Evolutionary conservation across 2,888 invertebrate species (phyloP).

Genomic region (Agrenia bidenticulata): DNA sequence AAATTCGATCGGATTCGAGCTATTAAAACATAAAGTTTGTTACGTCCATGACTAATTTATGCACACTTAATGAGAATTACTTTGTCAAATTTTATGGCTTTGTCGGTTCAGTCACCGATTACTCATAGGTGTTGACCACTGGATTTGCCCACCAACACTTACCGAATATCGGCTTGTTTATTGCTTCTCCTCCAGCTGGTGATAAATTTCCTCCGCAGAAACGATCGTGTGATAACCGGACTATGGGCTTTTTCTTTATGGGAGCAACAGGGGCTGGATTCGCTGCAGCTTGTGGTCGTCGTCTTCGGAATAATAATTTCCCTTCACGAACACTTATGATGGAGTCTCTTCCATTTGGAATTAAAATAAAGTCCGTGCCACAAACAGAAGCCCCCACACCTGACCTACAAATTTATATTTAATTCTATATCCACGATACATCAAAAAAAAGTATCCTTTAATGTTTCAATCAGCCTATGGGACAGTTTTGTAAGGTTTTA

Average conservation of each 20-base stretch:
- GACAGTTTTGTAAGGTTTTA: too few relatives aligned
- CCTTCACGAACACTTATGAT: slow-evolving; percentile 26
- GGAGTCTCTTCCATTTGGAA: slow-evolving; percentile 42
- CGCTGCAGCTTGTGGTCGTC: slow-evolving; percentile 25
- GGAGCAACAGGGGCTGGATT: slow-evolving; percentile 18
- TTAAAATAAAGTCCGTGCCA: slow-evolving; percentile 45
- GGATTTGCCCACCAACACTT: slow-evolving; percentile 8
- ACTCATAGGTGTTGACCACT: too few relatives aligned
- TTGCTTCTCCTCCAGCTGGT: slow-evolving; percentile 40
- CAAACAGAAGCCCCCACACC: slow-evolving; percentile 44
- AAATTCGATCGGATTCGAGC: slow-evolving; percentile 48
- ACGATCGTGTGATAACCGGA: slow-evolving; percentile 38
- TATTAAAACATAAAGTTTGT: too few relatives aligned
- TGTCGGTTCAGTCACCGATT: too few relatives aligned
- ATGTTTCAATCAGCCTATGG: too few relatives aligned
- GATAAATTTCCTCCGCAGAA: slow-evolving; percentile 50
- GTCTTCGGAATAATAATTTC: slow-evolving; percentile 42
- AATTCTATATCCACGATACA: too few relatives aligned
- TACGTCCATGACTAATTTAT: not conserved
- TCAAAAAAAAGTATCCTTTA: too few relatives aligned
- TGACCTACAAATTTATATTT: slow-evolving; percentile 35
- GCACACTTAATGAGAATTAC: not conserved
- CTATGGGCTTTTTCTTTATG: slow-evolving; percentile 25
- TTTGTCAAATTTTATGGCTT: slow-evolving; percentile 1
- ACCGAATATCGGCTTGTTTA: slow-evolving; percentile 44